Percentiles rank a stretch among this genome's conserved stretches.
These are phyloP conservation scores for Scylla paramamosain DNA, from an alignment of 1,140 invertebrate genomes.

Conservation along the genomic window DNA sequence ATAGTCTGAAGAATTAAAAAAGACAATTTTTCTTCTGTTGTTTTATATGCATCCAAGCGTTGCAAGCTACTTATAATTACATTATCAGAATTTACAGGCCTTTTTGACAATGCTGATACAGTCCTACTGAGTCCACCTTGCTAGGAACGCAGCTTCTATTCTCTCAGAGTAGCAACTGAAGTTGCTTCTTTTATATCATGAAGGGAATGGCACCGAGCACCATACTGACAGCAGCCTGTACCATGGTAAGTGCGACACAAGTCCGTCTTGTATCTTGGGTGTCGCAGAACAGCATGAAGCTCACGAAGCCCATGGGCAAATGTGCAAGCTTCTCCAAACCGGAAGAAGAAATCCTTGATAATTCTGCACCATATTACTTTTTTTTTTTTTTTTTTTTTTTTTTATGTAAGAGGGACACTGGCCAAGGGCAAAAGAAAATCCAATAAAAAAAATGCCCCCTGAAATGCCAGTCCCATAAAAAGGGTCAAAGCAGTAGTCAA, in stretches of 20 bases:
- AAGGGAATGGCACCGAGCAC: constrained; percentile 98
- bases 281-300: constrained; percentile 93
- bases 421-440: no score
- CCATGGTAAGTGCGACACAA: constrained; percentile 98
- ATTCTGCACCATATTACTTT: no score
- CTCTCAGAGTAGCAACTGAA: constrained; percentile 46
- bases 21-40: neutral
- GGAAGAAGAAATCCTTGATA: no score
- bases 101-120: neutral
- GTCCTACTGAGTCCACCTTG: no score
- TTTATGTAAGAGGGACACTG: no score
- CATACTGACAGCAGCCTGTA: constrained; percentile 98
- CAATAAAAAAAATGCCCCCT: no score
- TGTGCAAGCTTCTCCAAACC: no score
- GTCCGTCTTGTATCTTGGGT: constrained; percentile 99
- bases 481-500: no score
- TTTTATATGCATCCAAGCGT: constrained; percentile 25
- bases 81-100: neutral
- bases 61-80: constrained; percentile 46
- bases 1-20: neutral
- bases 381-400: no score
- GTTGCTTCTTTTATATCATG: constrained; percentile 93
- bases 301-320: constrained; percentile 98
- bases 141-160: constrained; percentile 14
- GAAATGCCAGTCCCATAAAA: no score